Evolutionary conservation across 2,888 invertebrate species (phyloP), one percentile per base, ranked within the genome.

Genomic region (Invenusta paracnida): DNA sequence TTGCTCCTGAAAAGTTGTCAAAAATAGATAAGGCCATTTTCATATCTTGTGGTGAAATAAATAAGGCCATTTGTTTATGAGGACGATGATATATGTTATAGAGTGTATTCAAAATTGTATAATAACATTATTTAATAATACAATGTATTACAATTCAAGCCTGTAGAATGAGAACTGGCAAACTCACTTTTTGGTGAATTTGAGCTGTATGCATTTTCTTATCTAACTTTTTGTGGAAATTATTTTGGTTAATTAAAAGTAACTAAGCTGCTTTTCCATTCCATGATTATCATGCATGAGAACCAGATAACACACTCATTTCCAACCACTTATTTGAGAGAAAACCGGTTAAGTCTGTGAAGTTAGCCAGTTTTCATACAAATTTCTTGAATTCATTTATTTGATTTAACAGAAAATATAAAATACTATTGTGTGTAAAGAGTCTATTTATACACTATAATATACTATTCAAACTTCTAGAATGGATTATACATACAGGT

Each of bases 1-100:
- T 73, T 23, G 73, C 73, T 73, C 73, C 73, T 73, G 25, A 73
- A 48, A 48, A 48, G 48, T 48, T 48, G 48, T 48, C 48, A 48
- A 48, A 48, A 48, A 11, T 48, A 48, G 48, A 48, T 48, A 48
- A 48, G 48, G 48, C 48, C 48, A 48, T 48, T 48, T 48, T 48
- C 48, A 48, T 17, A 48, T 48, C 5, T 48, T 17, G 48, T 48
- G 48, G 17, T 17, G 48, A 48, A 48, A 48, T 48, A 48, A 48
- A 48, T 48, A 48, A 48, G 17, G 48, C 48, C 48, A 48, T 48
- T 48, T 48, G 48, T 48, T 48, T 48, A 48, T 48, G 48, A 48
- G 11, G 48, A 48, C 48, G 48, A 48, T n/a, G n/a, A n/a, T n/a
- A n/a, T n/a, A n/a, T n/a, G n/a, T n/a, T n/a, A n/a, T n/a, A n/a